A percentile compares a stretch with the other conserved stretches of the same genome.
Evolutionary conservation across 2,888 invertebrate genomes (phyloP).

Genomic region (Archips xylosteana): DNA sequence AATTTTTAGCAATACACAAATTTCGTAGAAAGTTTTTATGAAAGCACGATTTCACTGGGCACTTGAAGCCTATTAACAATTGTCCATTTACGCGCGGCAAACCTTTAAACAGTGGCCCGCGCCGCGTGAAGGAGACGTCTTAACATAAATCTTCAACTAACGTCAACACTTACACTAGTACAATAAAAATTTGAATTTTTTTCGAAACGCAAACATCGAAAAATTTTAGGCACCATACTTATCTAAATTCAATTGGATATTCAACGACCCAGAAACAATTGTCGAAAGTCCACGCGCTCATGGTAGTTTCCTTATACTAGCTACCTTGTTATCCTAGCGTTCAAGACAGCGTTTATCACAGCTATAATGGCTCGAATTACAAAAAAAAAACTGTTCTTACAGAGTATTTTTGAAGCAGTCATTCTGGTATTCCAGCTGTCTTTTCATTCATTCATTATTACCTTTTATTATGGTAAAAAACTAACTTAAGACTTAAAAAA

Average conservation of each 20-base stretch:
- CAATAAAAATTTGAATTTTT: neutral
- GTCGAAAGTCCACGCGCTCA: neutral
- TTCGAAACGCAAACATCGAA: neutral
- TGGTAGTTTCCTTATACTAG: neutral
- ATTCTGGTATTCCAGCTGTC: neutral
- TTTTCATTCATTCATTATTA: too few relatives aligned
- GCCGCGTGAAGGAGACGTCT: neutral
- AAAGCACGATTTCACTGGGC: neutral
- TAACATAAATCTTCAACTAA: neutral
- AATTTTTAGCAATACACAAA: too few relatives aligned
- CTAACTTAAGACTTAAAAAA: neutral
- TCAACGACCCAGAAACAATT: too few relatives aligned
- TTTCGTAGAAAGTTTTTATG: neutral
- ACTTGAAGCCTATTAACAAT: neutral
- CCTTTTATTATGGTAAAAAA: neutral
- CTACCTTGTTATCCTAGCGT: neutral
- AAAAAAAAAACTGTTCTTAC: neutral
- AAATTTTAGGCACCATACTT: neutral
- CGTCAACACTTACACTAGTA: conserved; percentile 3
- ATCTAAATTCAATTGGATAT: neutral
- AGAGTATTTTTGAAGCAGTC: neutral
- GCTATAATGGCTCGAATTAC: neutral
- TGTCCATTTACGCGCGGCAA: neutral
- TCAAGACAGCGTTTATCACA: neutral
- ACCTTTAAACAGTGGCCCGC: neutral